Base-by-base conservation (phyloP, 2,113 vertebrate genomes). In the Genyomyrus donnyi region DNA sequence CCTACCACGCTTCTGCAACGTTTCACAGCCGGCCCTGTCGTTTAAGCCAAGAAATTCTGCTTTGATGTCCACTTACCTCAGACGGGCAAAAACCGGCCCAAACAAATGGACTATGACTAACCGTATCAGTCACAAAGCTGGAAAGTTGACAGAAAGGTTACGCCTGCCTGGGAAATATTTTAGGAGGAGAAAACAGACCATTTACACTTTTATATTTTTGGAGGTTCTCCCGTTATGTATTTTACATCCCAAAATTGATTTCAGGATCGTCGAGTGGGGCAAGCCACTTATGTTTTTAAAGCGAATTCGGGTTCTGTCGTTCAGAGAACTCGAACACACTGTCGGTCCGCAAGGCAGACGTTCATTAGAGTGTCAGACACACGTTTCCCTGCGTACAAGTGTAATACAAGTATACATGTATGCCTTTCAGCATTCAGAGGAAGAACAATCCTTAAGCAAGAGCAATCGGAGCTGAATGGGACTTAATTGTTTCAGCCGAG, bases 371-470 rank as follows among this genome's bases (percentile, higher is more conserved):
- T 0, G 49, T 13, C 87, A 45, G 21, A 15, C 46, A 31, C 35
- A 2, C 45, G 27, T 42, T 62, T n/a, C 8, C 87, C 19, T 27
- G 42, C 53, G 62, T 21, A n/a, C 31, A 19, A 9, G 39, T 42
- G 39, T 42, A 42, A 42, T 42, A 42, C 39, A 42, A 42, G 39
- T 42, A 3, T 42, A 42, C 39, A 42, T 42, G 39, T 42, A 42
- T 42, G 39, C 39, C 62, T 42, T 53, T 35, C 24, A 52, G 10
- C 91, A 90, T 90, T 92, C 93, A 93, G 94, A 93, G 94, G 94
- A 93, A 93, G 93, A 86, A 91, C 92, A 92, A 94, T 45, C 92
- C 92, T 92, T 93, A 95, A 93, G 94, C 91, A 92, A 13, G 24
- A 90, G 39, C 58, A 48, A 74, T 35, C n/a, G 5, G n/a, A 46